These are phyloP conservation scores for Vanessa tameamea DNA, from an alignment of 1,140 invertebrate genomes.

Conservation along the genomic window DNA sequence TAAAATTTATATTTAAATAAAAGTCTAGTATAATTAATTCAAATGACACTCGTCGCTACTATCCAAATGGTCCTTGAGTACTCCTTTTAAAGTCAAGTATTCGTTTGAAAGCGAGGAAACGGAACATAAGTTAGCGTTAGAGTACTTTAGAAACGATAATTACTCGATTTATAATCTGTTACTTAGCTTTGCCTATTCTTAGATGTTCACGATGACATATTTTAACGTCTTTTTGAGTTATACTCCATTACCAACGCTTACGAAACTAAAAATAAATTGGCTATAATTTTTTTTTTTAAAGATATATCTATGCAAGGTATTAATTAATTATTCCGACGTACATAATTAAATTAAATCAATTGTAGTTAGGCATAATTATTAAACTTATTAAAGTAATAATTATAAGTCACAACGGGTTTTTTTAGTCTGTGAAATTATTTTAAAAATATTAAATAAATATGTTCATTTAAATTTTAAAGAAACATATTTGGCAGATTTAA, in stretches of 20 bases:
- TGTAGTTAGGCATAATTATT: no score
- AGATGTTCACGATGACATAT: conserved; percentile 21
- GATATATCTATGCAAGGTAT: no score
- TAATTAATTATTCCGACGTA: no score
- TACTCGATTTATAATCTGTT: conserved; percentile 57
- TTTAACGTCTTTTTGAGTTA: conserved; percentile 28
- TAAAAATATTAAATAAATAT: no score
- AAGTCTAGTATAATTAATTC: conserved; percentile 15
- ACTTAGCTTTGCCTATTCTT: conserved; percentile 16
- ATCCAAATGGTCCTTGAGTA: conserved; percentile 14
- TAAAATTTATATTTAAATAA: conserved; percentile 10
- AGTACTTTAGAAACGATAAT: conserved; percentile 56
- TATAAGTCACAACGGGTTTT: no score
- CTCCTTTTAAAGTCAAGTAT: conserved; percentile 32
- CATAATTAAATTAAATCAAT: no score
- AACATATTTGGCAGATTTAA: no score
- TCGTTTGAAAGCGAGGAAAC: conserved; percentile 58
- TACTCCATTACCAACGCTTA: conserved; percentile 17
- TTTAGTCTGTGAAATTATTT: no score
- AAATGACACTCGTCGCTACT: conserved; percentile 6
- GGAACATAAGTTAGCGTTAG: conserved; percentile 53
- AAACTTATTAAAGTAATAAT: no score
- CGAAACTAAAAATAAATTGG: conserved; percentile 1
- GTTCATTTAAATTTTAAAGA: no score
- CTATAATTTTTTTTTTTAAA: no score